Conservation (phyloP, 1,140 invertebrate genomes). For the Drosophila truncata region DNA sequence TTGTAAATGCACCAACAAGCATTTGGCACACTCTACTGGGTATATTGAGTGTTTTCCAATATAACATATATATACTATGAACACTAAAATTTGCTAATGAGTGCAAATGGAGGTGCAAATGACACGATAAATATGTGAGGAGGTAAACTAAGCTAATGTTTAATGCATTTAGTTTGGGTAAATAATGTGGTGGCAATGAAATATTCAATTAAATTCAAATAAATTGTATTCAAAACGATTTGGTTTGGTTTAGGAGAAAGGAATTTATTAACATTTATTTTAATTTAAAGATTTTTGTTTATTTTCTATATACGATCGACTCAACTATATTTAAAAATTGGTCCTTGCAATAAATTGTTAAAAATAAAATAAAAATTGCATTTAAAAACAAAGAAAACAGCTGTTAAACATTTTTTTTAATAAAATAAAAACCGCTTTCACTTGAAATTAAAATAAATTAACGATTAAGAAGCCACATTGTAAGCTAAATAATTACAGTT, state of each 20-base stretch:
- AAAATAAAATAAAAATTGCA: no score
- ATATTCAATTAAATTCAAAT: constrained; percentile 12
- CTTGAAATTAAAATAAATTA: no score
- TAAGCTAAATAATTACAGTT: not conserved
- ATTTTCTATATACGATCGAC: not conserved
- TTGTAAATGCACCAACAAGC: constrained; percentile 9
- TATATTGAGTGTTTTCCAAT: constrained; percentile 39
- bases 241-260: not conserved
- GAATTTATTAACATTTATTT: not conserved
- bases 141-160: constrained; percentile 3
- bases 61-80: constrained; percentile 1
- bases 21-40: constrained; percentile 25
- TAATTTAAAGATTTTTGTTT: not conserved
- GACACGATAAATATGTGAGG: constrained; percentile 27
- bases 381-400: not conserved
- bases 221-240: not conserved
- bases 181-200: not conserved
- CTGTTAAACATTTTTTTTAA: not conserved
- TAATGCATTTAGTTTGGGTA: constrained; percentile 9
- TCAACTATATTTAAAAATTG: not conserved
- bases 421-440: no score
- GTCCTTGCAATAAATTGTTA: fast-evolving
- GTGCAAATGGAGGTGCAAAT: constrained; percentile 45
- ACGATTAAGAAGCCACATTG: not conserved
- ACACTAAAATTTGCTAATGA: constrained; percentile 35